phyloP scores from a whole-genome alignment of 2,797 vertebrate species.

The Brachymystax lenok region DNA sequence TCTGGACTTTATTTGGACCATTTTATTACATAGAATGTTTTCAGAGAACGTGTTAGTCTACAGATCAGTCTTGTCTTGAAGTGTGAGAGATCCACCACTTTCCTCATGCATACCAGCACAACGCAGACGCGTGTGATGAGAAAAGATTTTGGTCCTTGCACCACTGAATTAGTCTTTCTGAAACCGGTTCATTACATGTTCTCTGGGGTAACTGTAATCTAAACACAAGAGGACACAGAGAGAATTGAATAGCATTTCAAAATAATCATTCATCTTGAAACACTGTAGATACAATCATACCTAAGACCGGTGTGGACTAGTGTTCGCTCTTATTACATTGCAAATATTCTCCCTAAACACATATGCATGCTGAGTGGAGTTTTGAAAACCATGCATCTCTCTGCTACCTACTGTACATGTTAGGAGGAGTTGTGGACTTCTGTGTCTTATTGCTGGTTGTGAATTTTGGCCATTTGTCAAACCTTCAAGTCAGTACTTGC shows the following conservation, averaged over 20 bases:
- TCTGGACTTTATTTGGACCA: conserved; percentile 29
- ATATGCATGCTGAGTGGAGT: not conserved
- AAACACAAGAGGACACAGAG: not conserved
- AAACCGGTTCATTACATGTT: not conserved
- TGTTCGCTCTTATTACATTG: not conserved
- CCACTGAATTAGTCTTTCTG: not conserved
- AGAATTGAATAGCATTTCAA: not conserved
- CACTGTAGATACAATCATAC: not conserved
- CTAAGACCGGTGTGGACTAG: not conserved
- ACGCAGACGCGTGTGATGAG: not conserved
- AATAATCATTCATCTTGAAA: not conserved
- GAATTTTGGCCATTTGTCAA: not conserved
- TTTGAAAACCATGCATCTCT: not conserved
- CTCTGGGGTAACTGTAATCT: not conserved
- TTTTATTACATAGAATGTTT: not conserved
- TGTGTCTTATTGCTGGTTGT: not conserved
- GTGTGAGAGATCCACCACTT: not conserved
- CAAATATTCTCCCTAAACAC: not conserved
- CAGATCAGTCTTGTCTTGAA: not conserved
- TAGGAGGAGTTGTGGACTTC: not conserved
- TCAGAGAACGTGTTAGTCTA: not conserved
- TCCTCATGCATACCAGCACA: not conserved
- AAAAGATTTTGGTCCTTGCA: not conserved
- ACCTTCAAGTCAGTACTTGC: not conserved
- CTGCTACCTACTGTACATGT: not conserved